A percentile compares a stretch with the other conserved stretches of the same genome.
Conservation (phyloP, 2,888 invertebrate species). For the Amaurobius ferox region DNA sequence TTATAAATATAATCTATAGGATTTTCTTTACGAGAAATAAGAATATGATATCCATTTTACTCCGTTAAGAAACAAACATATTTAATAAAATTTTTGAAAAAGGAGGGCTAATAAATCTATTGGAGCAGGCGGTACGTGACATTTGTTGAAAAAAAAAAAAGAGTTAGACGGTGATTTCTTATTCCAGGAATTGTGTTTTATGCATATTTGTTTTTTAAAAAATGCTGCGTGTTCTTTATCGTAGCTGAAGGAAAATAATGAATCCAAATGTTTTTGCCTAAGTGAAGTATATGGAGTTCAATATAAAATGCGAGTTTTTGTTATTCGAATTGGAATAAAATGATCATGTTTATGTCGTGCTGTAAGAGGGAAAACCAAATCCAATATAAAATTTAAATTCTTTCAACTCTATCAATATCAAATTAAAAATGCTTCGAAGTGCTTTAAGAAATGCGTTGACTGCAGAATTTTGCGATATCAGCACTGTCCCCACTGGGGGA, state of each 20-base stretch:
- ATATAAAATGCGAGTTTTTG: background rate
- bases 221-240: background rate
- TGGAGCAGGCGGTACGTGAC: conserved; percentile 7
- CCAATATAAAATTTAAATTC: conserved; percentile 2
- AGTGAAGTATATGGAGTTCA: background rate
- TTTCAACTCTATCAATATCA: background rate
- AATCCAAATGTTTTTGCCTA: background rate
- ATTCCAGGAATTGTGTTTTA: conserved; percentile 8
- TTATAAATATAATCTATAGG: conserved; percentile 37
- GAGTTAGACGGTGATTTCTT: background rate
- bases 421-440: background rate
- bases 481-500: no score
- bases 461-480: conserved; percentile 1
- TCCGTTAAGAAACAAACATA: conserved; percentile 4
- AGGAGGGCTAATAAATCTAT: conserved; percentile 18
- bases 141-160: background rate
- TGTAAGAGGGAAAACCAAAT: background rate
- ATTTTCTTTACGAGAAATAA: conserved; percentile 2
- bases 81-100: conserved; percentile 17
- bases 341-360: background rate
- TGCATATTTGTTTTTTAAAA: conserved; percentile 1
- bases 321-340: background rate
- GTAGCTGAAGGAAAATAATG: conserved; percentile 2
- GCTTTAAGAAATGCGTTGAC: background rate
- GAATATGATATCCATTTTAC: conserved; percentile 16